Evolutionary conservation across 2,888 invertebrate species (phyloP).

Genomic region (Papilio demoleus): DNA sequence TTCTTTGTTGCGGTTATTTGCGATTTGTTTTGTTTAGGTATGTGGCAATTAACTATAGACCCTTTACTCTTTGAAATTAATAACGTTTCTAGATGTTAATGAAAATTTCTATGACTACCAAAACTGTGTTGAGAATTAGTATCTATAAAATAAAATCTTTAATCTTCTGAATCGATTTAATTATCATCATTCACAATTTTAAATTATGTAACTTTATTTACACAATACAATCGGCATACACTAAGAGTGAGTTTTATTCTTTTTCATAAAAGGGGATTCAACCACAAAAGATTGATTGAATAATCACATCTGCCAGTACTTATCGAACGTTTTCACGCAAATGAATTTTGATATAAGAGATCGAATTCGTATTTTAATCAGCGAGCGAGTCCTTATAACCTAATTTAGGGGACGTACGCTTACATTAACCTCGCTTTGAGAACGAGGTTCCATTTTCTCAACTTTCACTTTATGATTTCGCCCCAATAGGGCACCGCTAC

Average conservation of each 20-base stretch:
- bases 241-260: not conserved
- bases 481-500: conserved; percentile 40
- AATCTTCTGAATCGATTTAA: no score
- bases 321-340: conserved; percentile 44
- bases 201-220: not conserved
- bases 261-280: not conserved
- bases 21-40: conserved; percentile 58
- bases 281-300: conserved; percentile 31
- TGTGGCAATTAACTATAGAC: conserved; percentile 57
- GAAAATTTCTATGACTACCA: not conserved
- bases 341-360: conserved; percentile 55
- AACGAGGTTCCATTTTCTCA: conserved; percentile 28
- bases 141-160: no score
- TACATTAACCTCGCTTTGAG: conserved; percentile 45
- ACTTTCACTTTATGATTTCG: conserved; percentile 42
- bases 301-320: conserved; percentile 43
- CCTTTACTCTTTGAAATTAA: conserved; percentile 37
- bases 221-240: no score
- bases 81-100: not conserved
- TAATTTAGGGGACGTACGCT: conserved; percentile 54
- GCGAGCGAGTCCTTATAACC: conserved; percentile 55
- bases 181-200: no score
- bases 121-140: not conserved
- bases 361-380: conserved; percentile 71
- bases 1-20: conserved; percentile 50